Percentiles rank a stretch among this genome's conserved stretches.
These are phyloP conservation scores for Rugalucina vietnamica DNA, from an alignment of 2,888 invertebrate genomes.

Conservation along the genomic window DNA sequence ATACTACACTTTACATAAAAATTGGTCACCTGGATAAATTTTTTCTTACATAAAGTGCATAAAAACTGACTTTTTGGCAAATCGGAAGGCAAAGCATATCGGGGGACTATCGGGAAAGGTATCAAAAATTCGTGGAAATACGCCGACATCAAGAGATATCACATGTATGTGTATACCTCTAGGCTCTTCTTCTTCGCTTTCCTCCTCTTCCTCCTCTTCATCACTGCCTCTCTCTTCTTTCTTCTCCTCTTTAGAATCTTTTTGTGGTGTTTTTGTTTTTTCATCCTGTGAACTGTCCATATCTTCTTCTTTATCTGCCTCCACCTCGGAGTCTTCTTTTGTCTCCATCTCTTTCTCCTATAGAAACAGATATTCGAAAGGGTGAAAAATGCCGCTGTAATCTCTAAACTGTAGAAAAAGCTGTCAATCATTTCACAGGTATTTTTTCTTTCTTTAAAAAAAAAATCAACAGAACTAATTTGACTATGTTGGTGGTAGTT, in stretches of 20 bases:
- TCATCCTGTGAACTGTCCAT: neutral
- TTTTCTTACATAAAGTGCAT: too few species aligned
- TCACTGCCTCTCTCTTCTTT: slow-evolving; percentile 63
- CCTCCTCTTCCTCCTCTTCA: slow-evolving; percentile 57
- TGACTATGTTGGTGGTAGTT: too few species aligned
- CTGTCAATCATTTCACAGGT: neutral
- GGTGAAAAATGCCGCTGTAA: neutral
- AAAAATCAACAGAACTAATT: too few species aligned
- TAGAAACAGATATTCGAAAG: neutral
- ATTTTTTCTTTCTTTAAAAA: neutral
- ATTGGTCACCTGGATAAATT: too few species aligned
- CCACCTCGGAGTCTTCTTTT: slow-evolving; percentile 2
- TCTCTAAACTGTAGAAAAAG: neutral
- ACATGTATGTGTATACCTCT: too few species aligned
- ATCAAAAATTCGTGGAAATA: too few species aligned
- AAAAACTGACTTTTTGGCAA: too few species aligned
- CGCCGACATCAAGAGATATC: too few species aligned
- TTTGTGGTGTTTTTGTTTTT: neutral
- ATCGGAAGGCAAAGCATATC: too few species aligned
- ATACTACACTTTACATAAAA: too few species aligned
- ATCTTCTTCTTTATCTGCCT: neutral
- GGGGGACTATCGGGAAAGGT: too few species aligned
- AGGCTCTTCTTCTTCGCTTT: slow-evolving; percentile 65
- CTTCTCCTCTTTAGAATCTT: slow-evolving; percentile 29
- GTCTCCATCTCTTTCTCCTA: neutral